Evolutionary conservation across 2,113 vertebrate genomes (phyloP), one percentile per base, ranked within the genome.

Genomic region (Corythornis madagascariensis): DNA sequence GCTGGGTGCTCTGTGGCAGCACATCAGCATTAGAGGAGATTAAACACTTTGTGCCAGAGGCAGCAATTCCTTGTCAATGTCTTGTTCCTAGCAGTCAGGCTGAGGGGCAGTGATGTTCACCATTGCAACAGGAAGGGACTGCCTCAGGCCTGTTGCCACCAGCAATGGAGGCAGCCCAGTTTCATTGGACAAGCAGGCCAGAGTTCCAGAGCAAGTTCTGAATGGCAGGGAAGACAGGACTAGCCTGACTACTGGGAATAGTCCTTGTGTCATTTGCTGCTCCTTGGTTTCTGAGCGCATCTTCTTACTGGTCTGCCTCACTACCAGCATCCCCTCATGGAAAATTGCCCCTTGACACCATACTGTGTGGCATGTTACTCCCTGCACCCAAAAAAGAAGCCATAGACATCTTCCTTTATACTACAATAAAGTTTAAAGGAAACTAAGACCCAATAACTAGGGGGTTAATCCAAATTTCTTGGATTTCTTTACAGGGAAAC

Each of bases 81-180:
- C 33, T 56, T 25, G 11, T 11, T 91, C 13, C 52, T 59, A 29
- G 48, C 18, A 48, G 33, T 14, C 11, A 7, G 45, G 52, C 31
- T 59, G 43, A 13, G 12, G 56, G 18, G 9, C 45, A 31, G 31
- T 2, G 7, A 10, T 14, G 19, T 33, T 88, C 11, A 3, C 31
- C 26, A 7, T 19, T 2, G 0, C 28, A 16, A 13, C 0, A 1
- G 26, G 26, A 84, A 69, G 13, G 31, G 6, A 74, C 1, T 1
- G 52, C 19, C 60, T 47, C 28, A 31, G 38, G 74, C 55, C 20
- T 72, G n/a, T 52, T 59, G 43, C 48, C 63, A 57, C 22, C 53
- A 25, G 0, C 12, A 3, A 5, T 15, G 59, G 53, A 61, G 25
- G 22, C n/a, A 73, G 64, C 42, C n/a, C 55, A 38, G 3, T 57